Percentiles rank a stretch among this genome's conserved stretches.
phyloP scores from a whole-genome alignment of 2,888 invertebrate genomes.

The Metacarcinus magister region DNA sequence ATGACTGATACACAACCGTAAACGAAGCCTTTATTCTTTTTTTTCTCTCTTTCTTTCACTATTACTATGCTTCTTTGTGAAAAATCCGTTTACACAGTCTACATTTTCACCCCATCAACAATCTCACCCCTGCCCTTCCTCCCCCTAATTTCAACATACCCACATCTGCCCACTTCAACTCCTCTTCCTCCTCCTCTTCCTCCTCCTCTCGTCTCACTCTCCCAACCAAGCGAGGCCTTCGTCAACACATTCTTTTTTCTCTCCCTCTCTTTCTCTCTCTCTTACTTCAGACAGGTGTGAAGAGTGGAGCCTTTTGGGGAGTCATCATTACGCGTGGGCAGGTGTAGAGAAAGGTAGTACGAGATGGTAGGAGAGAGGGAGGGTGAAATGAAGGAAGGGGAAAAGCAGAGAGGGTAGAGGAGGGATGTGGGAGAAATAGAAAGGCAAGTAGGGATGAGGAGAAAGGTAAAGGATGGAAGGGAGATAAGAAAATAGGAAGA shows the following conservation, averaged over 20 bases:
- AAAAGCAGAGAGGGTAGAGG: neutral
- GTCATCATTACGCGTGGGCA: neutral
- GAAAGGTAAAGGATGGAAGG: neutral
- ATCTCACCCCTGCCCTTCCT: neutral
- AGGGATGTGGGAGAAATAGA: too few species aligned
- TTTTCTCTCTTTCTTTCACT: too few species aligned
- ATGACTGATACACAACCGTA: too few species aligned
- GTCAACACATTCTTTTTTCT: constrained; percentile 38
- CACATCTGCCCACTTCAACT: neutral
- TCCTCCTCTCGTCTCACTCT: constrained; percentile 18
- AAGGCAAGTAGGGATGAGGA: neutral
- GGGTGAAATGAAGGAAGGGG: too few species aligned
- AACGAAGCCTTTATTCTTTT: too few species aligned
- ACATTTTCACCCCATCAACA: neutral
- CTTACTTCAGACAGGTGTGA: constrained; percentile 6
- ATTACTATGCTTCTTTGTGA: too few species aligned
- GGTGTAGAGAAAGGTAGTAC: neutral
- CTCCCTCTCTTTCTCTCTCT: neutral
- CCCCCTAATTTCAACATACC: too few species aligned
- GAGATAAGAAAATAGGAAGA: neutral
- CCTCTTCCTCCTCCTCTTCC: neutral
- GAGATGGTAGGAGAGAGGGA: neutral
- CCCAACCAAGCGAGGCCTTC: neutral
- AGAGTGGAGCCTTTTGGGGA: neutral
- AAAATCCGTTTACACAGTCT: neutral